Conservation (phyloP, 2,888 invertebrate genomes). For the Herminia tarsipennalis region DNA sequence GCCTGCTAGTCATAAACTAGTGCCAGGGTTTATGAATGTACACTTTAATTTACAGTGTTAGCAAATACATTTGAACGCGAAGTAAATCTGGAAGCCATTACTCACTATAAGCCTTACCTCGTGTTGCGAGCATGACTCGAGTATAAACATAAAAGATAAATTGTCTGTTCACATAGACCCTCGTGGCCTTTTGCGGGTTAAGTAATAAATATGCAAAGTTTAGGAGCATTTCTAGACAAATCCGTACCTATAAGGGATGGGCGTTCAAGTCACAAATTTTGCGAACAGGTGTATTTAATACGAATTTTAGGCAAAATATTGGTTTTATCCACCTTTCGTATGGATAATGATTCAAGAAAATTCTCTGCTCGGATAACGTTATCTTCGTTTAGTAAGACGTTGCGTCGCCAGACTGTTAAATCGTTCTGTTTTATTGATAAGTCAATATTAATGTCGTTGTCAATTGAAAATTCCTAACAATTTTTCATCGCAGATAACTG, state of each 20-base stretch:
- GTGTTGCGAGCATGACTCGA: constrained; percentile 50
- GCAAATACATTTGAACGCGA: constrained; percentile 43
- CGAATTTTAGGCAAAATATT: constrained; percentile 70
- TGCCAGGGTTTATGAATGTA: constrained; percentile 33
- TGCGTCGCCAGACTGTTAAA: constrained; percentile 1
- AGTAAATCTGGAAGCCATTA: constrained; percentile 52
- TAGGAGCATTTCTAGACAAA: constrained; percentile 71
- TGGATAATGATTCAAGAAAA: constrained; percentile 40
- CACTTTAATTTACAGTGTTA: constrained; percentile 47
- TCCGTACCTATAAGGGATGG: constrained; percentile 69
- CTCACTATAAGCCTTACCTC: constrained; percentile 53
- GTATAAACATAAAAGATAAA: constrained; percentile 52
- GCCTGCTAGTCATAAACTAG: constrained; percentile 32
- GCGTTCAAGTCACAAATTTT: constrained; percentile 64
- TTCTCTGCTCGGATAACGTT: constrained; percentile 17
- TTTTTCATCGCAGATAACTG: constrained; percentile 14
- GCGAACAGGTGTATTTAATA: constrained; percentile 72
- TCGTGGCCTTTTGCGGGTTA: constrained; percentile 56
- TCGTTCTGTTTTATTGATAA: constrained; percentile 15
- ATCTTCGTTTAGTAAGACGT: constrained; percentile 26
- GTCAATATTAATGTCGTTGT: constrained; percentile 18
- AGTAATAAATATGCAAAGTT: constrained; percentile 79
- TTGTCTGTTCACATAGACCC: constrained; percentile 51
- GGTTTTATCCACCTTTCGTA: constrained; percentile 46
- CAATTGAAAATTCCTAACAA: constrained; percentile 25